A percentile compares a stretch with the other conserved stretches of the same genome.
These are phyloP conservation scores for Scomber japonicus DNA, from an alignment of 2,113 vertebrate genomes.

Conservation along the genomic window DNA sequence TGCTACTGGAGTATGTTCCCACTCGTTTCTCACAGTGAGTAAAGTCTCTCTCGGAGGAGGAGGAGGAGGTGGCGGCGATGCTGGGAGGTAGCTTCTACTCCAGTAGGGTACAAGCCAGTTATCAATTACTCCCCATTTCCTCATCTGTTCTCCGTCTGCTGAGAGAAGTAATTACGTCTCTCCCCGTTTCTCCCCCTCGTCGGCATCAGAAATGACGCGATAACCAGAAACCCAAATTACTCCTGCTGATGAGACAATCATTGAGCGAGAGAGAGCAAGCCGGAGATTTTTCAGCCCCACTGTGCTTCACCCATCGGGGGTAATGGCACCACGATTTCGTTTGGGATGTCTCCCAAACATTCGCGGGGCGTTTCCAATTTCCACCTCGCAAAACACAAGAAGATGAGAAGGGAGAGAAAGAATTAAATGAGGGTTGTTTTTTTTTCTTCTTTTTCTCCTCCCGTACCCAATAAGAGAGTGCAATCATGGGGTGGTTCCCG, in stretches of 20 bases:
- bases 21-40: constrained; percentile 68
- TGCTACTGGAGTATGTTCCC: constrained; percentile 54
- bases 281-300: constrained; percentile 69
- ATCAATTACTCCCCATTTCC: constrained; percentile 80
- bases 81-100: constrained; percentile 63
- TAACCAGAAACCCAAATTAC: constrained; percentile 82
- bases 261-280: constrained; percentile 65
- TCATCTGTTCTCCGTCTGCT: constrained; percentile 73
- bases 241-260: constrained; percentile 83
- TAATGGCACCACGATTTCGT: constrained; percentile 66
- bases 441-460: background rate
- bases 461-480: constrained; percentile 59
- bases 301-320: constrained; percentile 54
- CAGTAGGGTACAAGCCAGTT: constrained; percentile 70
- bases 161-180: constrained; percentile 79
- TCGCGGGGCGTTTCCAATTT: constrained; percentile 77
- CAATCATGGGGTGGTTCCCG: constrained; percentile 70
- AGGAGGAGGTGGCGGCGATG: constrained; percentile 29
- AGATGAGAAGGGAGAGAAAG: constrained; percentile 65
- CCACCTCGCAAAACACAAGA: constrained; percentile 68
- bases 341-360: constrained; percentile 58
- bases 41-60: constrained; percentile 64
- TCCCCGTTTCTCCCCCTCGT: constrained; percentile 62
- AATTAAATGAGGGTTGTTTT: constrained; percentile 62
- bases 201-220: constrained; percentile 80